A percentile compares a stretch with the other conserved stretches of the same genome.
phyloP scores from a whole-genome alignment of 2,888 invertebrate genomes.

The Drosophila macrospina region DNA sequence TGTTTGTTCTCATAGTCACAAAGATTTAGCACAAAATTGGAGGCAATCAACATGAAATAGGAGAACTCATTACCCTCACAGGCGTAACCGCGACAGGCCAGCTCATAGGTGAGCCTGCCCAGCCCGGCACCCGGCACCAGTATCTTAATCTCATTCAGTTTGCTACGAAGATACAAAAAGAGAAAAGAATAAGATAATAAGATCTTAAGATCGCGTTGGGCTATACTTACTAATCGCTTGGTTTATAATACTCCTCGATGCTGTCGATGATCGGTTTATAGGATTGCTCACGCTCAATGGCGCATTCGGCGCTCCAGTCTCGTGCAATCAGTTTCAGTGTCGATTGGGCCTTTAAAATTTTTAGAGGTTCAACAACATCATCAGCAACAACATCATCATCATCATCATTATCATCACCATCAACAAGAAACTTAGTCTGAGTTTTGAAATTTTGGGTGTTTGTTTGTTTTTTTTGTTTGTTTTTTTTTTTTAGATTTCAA shows the following conservation, averaged over 20 bases:
- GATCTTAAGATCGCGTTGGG: not conserved
- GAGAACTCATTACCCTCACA: slow-evolving; percentile 99
- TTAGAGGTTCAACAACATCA: slow-evolving; percentile 84
- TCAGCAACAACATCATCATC: slow-evolving; percentile 71
- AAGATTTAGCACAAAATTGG: slow-evolving; percentile 97
- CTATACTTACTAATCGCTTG: slow-evolving; percentile 87
- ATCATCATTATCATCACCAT: slow-evolving; percentile 61
- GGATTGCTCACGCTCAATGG: slow-evolving; percentile 92
- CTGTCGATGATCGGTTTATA: slow-evolving; percentile 96
- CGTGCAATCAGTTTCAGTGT: slow-evolving; percentile 98
- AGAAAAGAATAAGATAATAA: not conserved
- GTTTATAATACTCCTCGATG: slow-evolving; percentile 90
- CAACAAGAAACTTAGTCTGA: slow-evolving; percentile 54
- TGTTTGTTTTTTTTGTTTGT: slow-evolving; percentile 1
- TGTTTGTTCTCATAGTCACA: slow-evolving; percentile 88
- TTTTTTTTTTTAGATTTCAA: slow-evolving; percentile 2
- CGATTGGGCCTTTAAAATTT: slow-evolving; percentile 91
- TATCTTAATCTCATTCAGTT: slow-evolving; percentile 87
- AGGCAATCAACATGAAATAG: slow-evolving; percentile 98
- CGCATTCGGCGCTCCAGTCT: slow-evolving; percentile 97
- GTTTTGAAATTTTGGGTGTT: slow-evolving; percentile 38
- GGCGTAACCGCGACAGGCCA: slow-evolving; percentile 94
- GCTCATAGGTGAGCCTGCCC: slow-evolving; percentile 96
- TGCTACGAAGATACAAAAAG: slow-evolving; percentile 57
- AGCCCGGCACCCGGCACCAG: slow-evolving; percentile 98